These are phyloP conservation scores for Enteromius paludinosus DNA, from an alignment of 2,797 vertebrate species.

Conservation along the genomic window DNA sequence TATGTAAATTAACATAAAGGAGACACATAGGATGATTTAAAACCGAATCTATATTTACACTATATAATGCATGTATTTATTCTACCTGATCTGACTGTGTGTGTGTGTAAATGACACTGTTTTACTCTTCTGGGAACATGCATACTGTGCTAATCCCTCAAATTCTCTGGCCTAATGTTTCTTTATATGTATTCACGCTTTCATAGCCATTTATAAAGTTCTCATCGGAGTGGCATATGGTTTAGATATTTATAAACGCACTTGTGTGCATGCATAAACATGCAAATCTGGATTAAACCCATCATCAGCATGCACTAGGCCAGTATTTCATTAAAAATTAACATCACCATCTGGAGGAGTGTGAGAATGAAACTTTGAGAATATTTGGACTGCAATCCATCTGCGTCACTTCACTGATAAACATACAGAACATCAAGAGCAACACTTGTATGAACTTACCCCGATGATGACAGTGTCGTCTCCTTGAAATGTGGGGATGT, in stretches of 20 bases:
- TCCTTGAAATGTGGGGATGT: constrained; percentile 88
- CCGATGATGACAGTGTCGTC: constrained; percentile 90
- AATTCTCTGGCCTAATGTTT: not conserved
- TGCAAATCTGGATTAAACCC: not conserved
- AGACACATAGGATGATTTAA: not conserved
- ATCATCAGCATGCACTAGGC: not conserved
- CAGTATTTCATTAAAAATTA: not conserved
- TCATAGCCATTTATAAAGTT: not conserved
- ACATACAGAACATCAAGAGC: not conserved
- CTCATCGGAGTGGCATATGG: no score
- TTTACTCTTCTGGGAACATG: not conserved
- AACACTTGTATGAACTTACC: constrained; percentile 77
- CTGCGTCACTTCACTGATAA: constrained; percentile 37
- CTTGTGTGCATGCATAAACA: not conserved
- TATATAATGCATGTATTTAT: not conserved
- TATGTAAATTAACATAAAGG: not conserved
- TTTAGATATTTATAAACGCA: not conserved
- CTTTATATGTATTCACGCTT: not conserved
- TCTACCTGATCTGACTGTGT: not conserved
- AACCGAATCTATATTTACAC: not conserved
- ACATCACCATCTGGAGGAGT: constrained; percentile 2
- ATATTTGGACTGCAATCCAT: not conserved
- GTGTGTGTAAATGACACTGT: not conserved
- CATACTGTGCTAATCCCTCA: not conserved
- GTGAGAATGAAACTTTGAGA: constrained; percentile 10